Base-by-base conservation (phyloP, 2,797 vertebrate species). In the Margarornis squamiger region DNA sequence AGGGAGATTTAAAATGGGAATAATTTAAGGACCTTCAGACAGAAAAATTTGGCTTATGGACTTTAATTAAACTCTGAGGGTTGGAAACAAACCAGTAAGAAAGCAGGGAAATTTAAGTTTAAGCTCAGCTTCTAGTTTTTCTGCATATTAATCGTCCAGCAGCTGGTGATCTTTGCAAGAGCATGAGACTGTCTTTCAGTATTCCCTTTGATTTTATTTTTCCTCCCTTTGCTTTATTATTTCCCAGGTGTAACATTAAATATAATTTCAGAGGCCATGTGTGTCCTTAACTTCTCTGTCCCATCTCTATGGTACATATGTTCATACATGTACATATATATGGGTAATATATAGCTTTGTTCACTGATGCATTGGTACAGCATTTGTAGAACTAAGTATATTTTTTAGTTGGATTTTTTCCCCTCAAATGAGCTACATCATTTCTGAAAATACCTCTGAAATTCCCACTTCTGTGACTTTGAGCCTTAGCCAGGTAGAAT, bases 401-500 rank as follows among this genome's bases (percentile, higher is more conserved):
- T 52, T 67, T 83, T 72, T 83, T 43, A 4, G 6, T 48, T 36
- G 2, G 0, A 18, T 51, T 1, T 27, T 22, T 41, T 30, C 1
- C 2, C 19, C 46, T 52, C 7, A 14, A 68, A 86, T 49, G 67
- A 94, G 59, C 72, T 88, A 70, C 76, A 90, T 78, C 2, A 21
- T 77, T 95, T 93, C 73, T 95, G 93, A 93, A 95, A 95, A 95
- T 96, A 92, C 72, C 67, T 91, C 91, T 86, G 91, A 91, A 94
- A 91, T 95, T 79, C 77, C 74, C 88, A 85, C 66, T 94, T 72
- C 90, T 88, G 76, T 90, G 81, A 91, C 77, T 94, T 95, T 93
- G 93, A 95, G 74, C 77, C 67, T 74, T 71, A 71, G 94, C 95
- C 93, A 96, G 94, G 92, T 96, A 96, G 95, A 95, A 76, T 29